These are phyloP conservation scores for Drosophila albomicans DNA, from an alignment of 1,140 invertebrate species.

Conservation along the genomic window DNA sequence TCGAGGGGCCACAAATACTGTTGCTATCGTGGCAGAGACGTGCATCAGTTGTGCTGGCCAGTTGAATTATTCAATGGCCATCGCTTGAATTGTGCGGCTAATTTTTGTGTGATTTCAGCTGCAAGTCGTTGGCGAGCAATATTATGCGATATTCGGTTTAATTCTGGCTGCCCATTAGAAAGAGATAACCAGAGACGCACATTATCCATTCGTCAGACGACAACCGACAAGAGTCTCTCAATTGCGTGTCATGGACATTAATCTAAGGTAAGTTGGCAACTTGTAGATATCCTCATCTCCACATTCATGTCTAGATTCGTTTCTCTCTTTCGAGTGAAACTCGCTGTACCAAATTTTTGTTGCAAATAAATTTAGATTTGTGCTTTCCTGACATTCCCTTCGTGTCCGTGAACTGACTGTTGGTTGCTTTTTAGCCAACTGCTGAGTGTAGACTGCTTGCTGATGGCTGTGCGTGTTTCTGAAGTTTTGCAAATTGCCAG, in stretches of 20 bases:
- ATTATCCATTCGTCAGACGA: slow-evolving; percentile 13
- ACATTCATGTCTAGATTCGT: neutral
- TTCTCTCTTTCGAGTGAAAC: slow-evolving; percentile 1
- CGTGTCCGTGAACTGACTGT: slow-evolving; percentile 23
- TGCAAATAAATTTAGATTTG: slow-evolving; percentile 76
- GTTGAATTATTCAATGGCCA: slow-evolving; percentile 59
- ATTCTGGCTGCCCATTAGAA: slow-evolving; percentile 9
- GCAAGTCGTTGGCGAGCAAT: slow-evolving; percentile 4
- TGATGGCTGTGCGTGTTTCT: slow-evolving; percentile 70
- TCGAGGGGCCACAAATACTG: slow-evolving; percentile 19
- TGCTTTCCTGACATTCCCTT: slow-evolving; percentile 18
- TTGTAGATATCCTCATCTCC: slow-evolving; percentile 19
- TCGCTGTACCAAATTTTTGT: slow-evolving; percentile 44
- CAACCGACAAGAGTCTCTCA: neutral
- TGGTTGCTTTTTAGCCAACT: slow-evolving; percentile 21
- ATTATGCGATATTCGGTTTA: slow-evolving; percentile 36
- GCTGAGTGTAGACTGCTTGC: slow-evolving; percentile 40
- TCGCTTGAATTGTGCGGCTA: slow-evolving; percentile 38
- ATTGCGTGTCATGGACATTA: slow-evolving; percentile 36
- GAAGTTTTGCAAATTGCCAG: slow-evolving; percentile 80
- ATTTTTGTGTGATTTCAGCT: slow-evolving; percentile 48
- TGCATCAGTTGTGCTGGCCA: slow-evolving; percentile 55
- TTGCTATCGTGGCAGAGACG: slow-evolving; percentile 40
- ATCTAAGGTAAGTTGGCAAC: slow-evolving; percentile 33
- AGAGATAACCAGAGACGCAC: neutral